Percentiles rank a stretch among this genome's conserved stretches.
Conservation (phyloP, 2,113 vertebrate species). For the Eclectus roratus region DNA sequence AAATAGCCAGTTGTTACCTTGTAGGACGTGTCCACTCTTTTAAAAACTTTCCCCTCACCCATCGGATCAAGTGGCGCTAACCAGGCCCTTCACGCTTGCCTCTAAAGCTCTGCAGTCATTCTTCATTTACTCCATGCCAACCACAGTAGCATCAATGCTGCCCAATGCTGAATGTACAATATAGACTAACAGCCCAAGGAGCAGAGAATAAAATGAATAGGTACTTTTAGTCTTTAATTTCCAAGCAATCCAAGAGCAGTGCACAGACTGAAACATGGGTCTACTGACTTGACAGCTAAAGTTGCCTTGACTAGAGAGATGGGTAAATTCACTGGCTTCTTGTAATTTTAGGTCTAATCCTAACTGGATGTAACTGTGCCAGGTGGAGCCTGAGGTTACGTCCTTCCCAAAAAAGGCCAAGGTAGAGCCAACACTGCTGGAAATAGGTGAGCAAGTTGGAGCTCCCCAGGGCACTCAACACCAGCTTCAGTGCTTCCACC, state of each 20-base stretch:
- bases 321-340: neutral
- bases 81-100: neutral
- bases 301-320: accelerated
- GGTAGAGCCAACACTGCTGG: neutral
- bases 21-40: neutral
- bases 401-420: neutral
- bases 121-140: neutral
- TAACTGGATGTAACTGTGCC: neutral
- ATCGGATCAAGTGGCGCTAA: neutral
- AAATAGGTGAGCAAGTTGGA: neutral
- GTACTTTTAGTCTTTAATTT: neutral
- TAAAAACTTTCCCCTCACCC: neutral
- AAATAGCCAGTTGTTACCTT: neutral
- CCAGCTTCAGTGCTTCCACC: neutral
- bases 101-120: neutral
- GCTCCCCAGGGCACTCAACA: neutral
- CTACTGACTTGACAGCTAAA: neutral
- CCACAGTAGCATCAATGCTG: neutral
- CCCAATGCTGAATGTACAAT: neutral
- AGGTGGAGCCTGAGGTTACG: neutral
- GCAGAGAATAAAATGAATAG: neutral
- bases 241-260: neutral
- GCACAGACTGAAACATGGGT: neutral
- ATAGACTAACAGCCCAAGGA: neutral
- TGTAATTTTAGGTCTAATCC: neutral